A percentile compares a stretch with the other conserved stretches of the same genome.
Evolutionary conservation across 2,113 vertebrate species (phyloP).

Genomic region (Rana temporaria): DNA sequence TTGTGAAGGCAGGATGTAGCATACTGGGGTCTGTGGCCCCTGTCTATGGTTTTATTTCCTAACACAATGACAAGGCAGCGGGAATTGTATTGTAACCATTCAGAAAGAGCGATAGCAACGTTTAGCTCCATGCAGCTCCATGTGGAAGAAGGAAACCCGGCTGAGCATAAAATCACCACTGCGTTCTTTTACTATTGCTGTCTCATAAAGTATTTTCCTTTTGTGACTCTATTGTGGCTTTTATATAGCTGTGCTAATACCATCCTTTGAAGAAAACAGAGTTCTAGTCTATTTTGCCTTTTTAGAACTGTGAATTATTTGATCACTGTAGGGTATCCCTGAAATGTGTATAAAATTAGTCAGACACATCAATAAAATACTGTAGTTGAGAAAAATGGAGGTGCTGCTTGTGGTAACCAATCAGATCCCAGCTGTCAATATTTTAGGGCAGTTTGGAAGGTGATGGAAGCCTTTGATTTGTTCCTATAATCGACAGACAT

Average conservation of each 20-base stretch:
- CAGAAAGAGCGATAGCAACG: neutral
- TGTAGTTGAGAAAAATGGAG: no score
- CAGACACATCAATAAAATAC: no score
- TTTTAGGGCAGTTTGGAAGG: no score
- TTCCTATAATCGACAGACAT: no score
- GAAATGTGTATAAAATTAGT: no score
- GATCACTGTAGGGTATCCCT: no score
- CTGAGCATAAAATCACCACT: neutral
- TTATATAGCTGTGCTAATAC: neutral
- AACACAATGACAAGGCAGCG: neutral
- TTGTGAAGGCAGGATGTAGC: neutral
- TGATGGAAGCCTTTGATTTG: no score
- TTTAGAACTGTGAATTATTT: no score
- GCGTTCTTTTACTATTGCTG: neutral
- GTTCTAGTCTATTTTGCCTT: no score
- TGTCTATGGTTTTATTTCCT: conserved; percentile 14
- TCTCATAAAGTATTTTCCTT: neutral
- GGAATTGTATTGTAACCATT: neutral
- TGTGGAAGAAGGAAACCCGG: neutral
- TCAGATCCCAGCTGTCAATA: no score
- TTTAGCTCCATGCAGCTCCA: neutral
- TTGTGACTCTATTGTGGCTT: neutral
- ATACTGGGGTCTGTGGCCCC: neutral
- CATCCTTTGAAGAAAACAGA: neutral
- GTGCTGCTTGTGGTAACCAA: no score